These are phyloP conservation scores for Jaculus jaculus DNA, from an alignment of 2,113 vertebrate species.

Conservation along the genomic window DNA sequence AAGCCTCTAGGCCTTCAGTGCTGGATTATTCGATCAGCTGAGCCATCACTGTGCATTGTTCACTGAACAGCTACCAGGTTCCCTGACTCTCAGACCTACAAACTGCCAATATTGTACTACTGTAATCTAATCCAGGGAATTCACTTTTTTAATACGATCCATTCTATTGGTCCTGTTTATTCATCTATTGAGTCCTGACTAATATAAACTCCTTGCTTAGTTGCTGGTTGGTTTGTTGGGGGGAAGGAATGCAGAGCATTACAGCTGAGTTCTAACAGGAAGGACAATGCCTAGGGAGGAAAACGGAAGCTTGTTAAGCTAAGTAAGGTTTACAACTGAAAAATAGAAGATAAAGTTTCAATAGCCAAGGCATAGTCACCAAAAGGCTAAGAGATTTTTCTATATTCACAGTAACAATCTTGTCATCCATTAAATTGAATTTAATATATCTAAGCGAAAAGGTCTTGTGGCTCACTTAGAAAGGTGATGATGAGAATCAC, in stretches of 20 bases:
- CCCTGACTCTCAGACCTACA: too few species aligned
- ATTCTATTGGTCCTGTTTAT: too few species aligned
- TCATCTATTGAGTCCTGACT: too few species aligned
- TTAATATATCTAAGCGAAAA: neutral
- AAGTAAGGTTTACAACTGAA: neutral
- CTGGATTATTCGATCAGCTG: too few species aligned
- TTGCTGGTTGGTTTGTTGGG: neutral
- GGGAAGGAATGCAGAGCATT: neutral
- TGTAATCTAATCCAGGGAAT: too few species aligned
- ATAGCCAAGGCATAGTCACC: neutral
- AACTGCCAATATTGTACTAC: too few species aligned
- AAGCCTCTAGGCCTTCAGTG: too few species aligned
- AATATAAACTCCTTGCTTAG: neutral
- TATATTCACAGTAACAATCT: neutral
- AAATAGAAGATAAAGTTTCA: neutral
- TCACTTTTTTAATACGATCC: too few species aligned
- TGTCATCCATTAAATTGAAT: neutral
- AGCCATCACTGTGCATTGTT: too few species aligned
- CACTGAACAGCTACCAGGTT: too few species aligned
- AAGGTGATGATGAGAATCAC: neutral
- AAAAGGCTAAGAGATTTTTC: neutral
- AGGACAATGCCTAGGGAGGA: neutral
- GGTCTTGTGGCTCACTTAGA: neutral
- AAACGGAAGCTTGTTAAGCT: neutral
- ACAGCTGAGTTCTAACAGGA: neutral